Evolutionary conservation across 2,113 vertebrate genomes (phyloP).

Genomic region (Chaetodon trifascialis): DNA sequence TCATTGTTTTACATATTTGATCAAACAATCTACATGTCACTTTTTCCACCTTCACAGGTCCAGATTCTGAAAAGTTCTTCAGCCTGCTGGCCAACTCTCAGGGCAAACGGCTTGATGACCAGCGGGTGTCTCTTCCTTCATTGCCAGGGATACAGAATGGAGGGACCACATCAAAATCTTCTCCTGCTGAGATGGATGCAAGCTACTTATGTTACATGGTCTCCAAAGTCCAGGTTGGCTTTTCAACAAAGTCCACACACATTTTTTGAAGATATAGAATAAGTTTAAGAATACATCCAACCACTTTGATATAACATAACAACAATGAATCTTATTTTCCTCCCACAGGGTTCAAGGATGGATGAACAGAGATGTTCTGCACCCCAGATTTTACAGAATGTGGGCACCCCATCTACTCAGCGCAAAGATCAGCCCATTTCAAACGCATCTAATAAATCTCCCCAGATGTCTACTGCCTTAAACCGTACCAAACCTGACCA

Average conservation of each 20-base stretch:
- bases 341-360: slow-evolving; percentile 73
- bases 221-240: slow-evolving; percentile 77
- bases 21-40: neutral
- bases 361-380: slow-evolving; percentile 80
- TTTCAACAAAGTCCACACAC: neutral
- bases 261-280: neutral
- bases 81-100: slow-evolving; percentile 86
- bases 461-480: slow-evolving; percentile 49
- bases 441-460: slow-evolving; percentile 21
- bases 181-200: slow-evolving; percentile 57
- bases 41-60: slow-evolving; percentile 31
- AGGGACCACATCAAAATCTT: slow-evolving; percentile 70
- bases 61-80: slow-evolving; percentile 87
- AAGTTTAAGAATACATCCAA: neutral
- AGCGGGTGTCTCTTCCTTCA: slow-evolving; percentile 82
- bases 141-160: slow-evolving; percentile 85
- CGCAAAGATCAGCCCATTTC: slow-evolving; percentile 14
- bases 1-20: neutral
- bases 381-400: slow-evolving; percentile 60
- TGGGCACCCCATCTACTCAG: slow-evolving; percentile 37
- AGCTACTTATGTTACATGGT: slow-evolving; percentile 78
- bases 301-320: neutral
- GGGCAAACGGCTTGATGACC: slow-evolving; percentile 87
- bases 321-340: neutral
- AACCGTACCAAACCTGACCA: slow-evolving; percentile 41